Conservation (phyloP, 2,797 vertebrate species). For the Eulemur rubriventer region DNA sequence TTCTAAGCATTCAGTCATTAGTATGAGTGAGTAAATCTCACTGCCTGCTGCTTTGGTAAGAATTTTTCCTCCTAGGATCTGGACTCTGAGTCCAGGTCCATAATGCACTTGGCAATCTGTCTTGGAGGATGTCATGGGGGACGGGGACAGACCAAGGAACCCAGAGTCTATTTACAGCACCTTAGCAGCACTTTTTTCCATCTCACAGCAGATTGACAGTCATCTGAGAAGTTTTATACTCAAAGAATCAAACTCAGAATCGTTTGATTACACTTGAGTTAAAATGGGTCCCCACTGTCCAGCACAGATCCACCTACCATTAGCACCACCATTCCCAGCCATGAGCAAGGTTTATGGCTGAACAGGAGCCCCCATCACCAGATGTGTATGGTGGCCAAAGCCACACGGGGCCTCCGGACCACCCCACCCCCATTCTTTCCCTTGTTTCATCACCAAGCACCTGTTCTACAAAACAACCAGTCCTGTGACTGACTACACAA, state of each 20-base stretch:
- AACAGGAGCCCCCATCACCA: not conserved
- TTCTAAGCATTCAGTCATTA: conserved; percentile 32
- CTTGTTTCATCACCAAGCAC: not conserved
- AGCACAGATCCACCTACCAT: not conserved
- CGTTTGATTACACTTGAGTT: not conserved
- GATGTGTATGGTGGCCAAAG: not conserved
- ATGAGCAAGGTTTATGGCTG: not conserved
- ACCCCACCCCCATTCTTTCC: not conserved
- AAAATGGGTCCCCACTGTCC: not conserved
- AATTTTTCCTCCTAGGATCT: not conserved
- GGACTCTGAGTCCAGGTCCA: not conserved
- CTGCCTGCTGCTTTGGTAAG: conserved; percentile 3
- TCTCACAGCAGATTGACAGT: not conserved
- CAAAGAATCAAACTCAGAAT: not conserved
- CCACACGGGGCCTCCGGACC: not conserved
- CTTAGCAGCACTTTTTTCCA: not conserved
- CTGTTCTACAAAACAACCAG: not conserved
- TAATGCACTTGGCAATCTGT: not conserved
- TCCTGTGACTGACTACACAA: not conserved
- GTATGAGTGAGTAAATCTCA: not conserved
- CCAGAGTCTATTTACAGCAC: not conserved
- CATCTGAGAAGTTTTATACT: not conserved
- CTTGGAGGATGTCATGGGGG: not conserved
- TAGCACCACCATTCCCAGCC: not conserved
- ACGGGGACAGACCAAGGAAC: not conserved